Evolutionary conservation across 2,888 invertebrate species (phyloP).

Genomic region (Micoletzkya japonica): DNA sequence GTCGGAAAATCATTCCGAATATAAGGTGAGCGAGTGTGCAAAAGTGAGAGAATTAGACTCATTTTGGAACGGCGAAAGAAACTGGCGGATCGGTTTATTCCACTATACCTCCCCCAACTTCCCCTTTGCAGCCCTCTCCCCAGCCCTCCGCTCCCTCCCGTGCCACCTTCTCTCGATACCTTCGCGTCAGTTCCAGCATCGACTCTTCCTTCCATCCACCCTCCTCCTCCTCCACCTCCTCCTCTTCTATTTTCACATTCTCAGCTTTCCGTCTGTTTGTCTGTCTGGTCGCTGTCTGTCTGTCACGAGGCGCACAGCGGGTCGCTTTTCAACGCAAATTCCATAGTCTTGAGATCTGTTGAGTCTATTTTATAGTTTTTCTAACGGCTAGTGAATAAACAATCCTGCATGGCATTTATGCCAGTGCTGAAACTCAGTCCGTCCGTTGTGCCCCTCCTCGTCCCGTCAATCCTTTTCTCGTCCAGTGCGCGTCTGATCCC

Average conservation of each 20-base stretch:
- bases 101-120: background rate
- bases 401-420: too few relatives aligned
- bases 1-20: too few relatives aligned
- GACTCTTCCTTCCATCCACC: background rate
- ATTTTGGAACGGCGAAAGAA: too few relatives aligned
- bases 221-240: background rate
- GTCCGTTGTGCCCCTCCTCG: too few relatives aligned
- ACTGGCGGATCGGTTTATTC: too few relatives aligned
- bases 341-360: conserved; percentile 6
- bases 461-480: too few relatives aligned
- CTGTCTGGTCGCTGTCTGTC: background rate
- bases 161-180: conserved; percentile 11
- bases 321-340: conserved; percentile 1
- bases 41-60: too few relatives aligned
- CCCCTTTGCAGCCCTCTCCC: background rate
- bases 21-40: too few relatives aligned
- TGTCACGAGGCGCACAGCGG: background rate
- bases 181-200: conserved; percentile 10
- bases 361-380: too few relatives aligned
- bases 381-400: too few relatives aligned
- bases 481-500: too few relatives aligned
- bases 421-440: too few relatives aligned
- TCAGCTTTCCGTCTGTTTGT: background rate
- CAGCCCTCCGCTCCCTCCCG: conserved; percentile 4
- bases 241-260: background rate